phyloP scores from a whole-genome alignment of 1,140 invertebrate species.

The Melitaea cinxia region DNA sequence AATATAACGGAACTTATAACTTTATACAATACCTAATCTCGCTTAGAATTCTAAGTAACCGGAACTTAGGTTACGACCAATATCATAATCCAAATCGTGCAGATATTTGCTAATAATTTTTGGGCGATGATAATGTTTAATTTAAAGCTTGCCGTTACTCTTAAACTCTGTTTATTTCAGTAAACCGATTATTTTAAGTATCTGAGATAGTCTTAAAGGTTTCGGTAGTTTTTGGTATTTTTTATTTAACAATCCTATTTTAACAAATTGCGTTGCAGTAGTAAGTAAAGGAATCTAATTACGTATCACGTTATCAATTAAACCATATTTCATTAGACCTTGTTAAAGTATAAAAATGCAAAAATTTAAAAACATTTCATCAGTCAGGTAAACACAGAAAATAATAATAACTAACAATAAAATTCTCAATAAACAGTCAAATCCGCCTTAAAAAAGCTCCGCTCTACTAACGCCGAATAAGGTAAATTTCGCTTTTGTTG shows the following conservation, averaged over 20 bases:
- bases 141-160: not conserved
- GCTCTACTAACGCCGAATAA: not conserved
- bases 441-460: not conserved
- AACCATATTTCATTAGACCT: too few relatives aligned
- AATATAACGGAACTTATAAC: constrained; percentile 3
- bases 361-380: too few relatives aligned
- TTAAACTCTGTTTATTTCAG: not conserved
- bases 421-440: too few relatives aligned
- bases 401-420: not conserved
- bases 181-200: not conserved
- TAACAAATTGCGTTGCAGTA: too few relatives aligned
- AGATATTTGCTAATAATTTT: not conserved
- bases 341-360: too few relatives aligned
- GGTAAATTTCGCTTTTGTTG: constrained; percentile 4
- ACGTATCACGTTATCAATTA: too few relatives aligned
- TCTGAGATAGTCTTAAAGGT: not conserved
- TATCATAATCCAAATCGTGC: not conserved
- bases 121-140: not conserved
- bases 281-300: too few relatives aligned
- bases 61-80: constrained; percentile 1
- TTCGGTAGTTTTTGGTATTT: too few relatives aligned
- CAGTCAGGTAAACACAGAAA: not conserved
- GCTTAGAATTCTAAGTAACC: constrained; percentile 10
- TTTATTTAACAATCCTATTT: too few relatives aligned
- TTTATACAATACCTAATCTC: not conserved